Evolutionary conservation across 2,113 vertebrate species (phyloP).

Genomic region (Sula dactylatra): DNA sequence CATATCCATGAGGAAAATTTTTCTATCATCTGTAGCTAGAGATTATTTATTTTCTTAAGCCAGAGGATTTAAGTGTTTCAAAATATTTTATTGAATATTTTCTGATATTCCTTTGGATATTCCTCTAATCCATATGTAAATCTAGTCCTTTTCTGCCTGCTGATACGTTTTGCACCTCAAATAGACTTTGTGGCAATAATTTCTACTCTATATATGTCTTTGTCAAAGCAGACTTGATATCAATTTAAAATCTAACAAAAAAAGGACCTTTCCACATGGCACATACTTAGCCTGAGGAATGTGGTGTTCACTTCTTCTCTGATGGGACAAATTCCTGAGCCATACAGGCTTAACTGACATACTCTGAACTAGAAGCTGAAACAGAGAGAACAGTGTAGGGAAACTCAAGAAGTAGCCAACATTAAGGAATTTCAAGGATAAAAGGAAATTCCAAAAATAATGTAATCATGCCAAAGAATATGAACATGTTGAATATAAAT

Average conservation of each 20-base stretch:
- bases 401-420: not conserved
- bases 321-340: not conserved
- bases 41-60: not conserved
- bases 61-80: not conserved
- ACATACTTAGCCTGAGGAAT: not conserved
- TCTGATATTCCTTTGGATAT: not conserved
- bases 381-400: not conserved
- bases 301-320: not conserved
- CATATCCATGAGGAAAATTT: not conserved
- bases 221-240: not conserved
- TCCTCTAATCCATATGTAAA: not conserved
- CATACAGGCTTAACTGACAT: not conserved
- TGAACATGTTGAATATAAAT: not conserved
- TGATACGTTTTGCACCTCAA: not conserved
- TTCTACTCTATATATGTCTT: not conserved
- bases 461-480: not conserved
- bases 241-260: not conserved
- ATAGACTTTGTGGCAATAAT: not conserved
- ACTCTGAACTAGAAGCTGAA: not conserved
- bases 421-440: not conserved
- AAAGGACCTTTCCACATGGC: not conserved
- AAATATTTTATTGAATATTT: not conserved
- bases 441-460: not conserved
- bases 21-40: not conserved
- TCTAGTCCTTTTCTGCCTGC: not conserved